Evolutionary conservation across 2,888 invertebrate species (phyloP), one percentile per base, ranked within the genome.

Genomic region (Prosopocoilus inquinatus): DNA sequence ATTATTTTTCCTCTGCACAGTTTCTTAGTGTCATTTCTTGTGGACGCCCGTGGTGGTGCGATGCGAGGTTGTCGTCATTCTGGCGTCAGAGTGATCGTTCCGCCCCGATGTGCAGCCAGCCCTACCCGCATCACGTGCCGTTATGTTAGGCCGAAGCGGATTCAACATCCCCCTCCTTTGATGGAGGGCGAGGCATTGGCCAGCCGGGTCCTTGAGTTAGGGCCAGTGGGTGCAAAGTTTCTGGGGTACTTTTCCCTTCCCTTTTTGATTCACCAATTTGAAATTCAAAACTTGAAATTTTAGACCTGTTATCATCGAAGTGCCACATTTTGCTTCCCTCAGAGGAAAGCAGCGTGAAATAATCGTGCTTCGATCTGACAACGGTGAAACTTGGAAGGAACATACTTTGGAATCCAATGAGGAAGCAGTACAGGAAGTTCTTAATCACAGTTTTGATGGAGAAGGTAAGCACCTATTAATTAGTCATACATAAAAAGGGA

Each of bases 151-250:
- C 88, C 83, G 1, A 81, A 81, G 60, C 79, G 83, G 2, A 81
- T 90, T 45, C 80, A 85, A 33, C 93, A 96, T 76, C 96, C 96
- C 2, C 97, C 98, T 0, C 96, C 97, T 0, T 80, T 99, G 9
- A 96, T 96, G 90, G 98, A 99, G 77, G 97, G 97, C 9, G 99
- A 99, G 78, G 97, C 97, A 2, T 81, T 99, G 55, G 98, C 97
- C 0, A 94, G 96, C 59, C 82, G 98, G 57, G 85, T 98, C 47
- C 80, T 99, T 60, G 97, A 99, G 78, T 83, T 99, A 78, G 97
- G 96, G 59, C 98, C 98, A 9, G 91, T 94, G 50, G 94, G 92
- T 54, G 96, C 94, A 44, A 94, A 94, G 78, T 98, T 99, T 80
- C 84, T 98, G 70, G 96, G 97, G 93, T 96, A 79, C 46, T 45